Evolutionary conservation across 2,888 invertebrate genomes (phyloP).

Genomic region (Pilophorus perplexus): DNA sequence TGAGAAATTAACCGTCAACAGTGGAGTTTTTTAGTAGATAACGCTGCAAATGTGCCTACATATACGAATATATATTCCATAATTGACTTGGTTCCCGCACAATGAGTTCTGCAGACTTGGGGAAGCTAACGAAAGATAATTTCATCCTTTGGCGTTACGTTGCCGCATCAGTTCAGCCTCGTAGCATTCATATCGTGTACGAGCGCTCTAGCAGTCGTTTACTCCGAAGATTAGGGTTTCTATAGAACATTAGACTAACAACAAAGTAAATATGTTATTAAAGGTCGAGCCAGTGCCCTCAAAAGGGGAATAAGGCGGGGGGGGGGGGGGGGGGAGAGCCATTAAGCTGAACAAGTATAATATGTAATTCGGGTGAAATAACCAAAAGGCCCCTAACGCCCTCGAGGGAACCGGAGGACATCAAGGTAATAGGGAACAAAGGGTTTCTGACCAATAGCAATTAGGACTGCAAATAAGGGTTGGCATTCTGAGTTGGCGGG

Average conservation of each 20-base stretch:
- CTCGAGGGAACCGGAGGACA: constrained; percentile 3
- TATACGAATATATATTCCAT: too few relatives aligned
- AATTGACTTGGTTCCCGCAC: too few relatives aligned
- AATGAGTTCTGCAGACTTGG: too few relatives aligned
- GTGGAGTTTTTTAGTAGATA: too few relatives aligned
- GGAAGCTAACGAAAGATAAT: too few relatives aligned
- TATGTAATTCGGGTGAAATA: not conserved
- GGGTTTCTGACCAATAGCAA: constrained; percentile 28
- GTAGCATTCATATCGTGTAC: too few relatives aligned
- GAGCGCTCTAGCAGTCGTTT: too few relatives aligned
- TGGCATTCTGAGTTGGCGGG: not conserved
- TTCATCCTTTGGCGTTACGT: too few relatives aligned
- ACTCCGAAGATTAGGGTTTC: too few relatives aligned
- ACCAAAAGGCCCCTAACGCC: not conserved
- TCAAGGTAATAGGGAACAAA: constrained; percentile 26
- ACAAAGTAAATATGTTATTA: constrained; percentile 17
- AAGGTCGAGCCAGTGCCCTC: not conserved
- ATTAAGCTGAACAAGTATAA: not conserved
- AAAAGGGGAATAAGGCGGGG: not conserved
- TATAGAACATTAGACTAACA: constrained; percentile 9
- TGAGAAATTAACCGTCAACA: too few relatives aligned
- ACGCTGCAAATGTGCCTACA: too few relatives aligned
- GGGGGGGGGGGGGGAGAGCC: not conserved
- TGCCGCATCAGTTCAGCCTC: too few relatives aligned
- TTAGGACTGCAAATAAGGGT: constrained; percentile 29